Evolutionary conservation across 2,888 invertebrate species (phyloP), one percentile per base, ranked within the genome.

Genomic region (Physocephala rufipes): DNA sequence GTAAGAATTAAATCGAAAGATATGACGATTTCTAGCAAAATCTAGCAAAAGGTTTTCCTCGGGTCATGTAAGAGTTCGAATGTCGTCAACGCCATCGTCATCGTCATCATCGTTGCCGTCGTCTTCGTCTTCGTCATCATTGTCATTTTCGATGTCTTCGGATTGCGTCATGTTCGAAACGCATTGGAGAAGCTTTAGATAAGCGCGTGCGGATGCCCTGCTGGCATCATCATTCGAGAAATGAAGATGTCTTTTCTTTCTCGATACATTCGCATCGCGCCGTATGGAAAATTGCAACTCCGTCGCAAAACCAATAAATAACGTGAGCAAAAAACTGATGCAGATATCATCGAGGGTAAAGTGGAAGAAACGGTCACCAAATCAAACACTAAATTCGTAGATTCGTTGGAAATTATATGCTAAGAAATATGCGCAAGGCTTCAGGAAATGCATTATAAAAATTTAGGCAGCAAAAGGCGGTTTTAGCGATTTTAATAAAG

Each of bases 221-320:
- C 80, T 82, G 82, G 78, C 81, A 80, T 26, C n/a, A n/a, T n/a
- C n/a, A n/a, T n/a, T n/a, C 28, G 74, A 9, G 15, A 80, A 80
- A 80, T 82, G 82, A 81, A 80, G 82, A 80, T 80, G 82, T 80
- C 82, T 69, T 61, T n/a, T 49, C 16, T 36, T 79, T 15, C 21
- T 59, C 28, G 59, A 13, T 21, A 47, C 15, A 24, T 19, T 13
- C 24, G 68, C 13, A 24, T 21, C 45, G 21, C 74, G 66, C 76
- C 66, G 51, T 61, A 59, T 70, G 70, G 51, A 45, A 69, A 65
- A 62, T 71, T 70, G 75, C 75, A 80, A 79, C 80, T n/a, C 12
- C 58, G 82, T 82, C 82, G 76, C 80, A 79, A 82, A 78, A 79
- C 81, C 79, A 79, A 82, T 81, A 82, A 82, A 81, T 82, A 79